phyloP scores from a whole-genome alignment of 2,888 invertebrate genomes.

The Drosophila nr. perissopoda region DNA sequence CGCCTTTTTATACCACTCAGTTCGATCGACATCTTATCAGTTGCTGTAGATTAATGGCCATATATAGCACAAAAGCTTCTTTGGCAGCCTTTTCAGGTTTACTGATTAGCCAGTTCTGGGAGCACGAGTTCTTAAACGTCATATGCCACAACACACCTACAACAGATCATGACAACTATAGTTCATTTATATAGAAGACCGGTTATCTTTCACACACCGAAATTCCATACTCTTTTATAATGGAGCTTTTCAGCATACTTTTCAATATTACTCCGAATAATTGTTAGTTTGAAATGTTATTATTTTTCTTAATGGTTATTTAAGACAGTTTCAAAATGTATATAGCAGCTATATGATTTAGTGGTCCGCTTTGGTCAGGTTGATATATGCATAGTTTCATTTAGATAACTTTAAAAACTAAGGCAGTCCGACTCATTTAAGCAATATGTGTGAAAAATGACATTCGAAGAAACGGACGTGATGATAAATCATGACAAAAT shows the following conservation, averaged over 20 bases:
- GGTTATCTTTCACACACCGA: background rate
- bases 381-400: background rate
- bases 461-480: background rate
- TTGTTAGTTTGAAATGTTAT: background rate
- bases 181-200: constrained; percentile 1
- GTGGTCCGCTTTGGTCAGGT: background rate
- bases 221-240: background rate
- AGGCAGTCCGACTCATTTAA: background rate
- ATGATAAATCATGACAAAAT: background rate
- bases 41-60: constrained; percentile 41
- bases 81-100: constrained; percentile 4
- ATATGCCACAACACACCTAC: background rate
- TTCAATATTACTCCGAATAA: background rate
- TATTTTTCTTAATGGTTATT: background rate
- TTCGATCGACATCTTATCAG: constrained; percentile 27
- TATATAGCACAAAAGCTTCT: constrained; percentile 27
- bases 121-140: background rate
- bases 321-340: background rate
- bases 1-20: constrained; percentile 54
- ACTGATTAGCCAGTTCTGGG: constrained; percentile 40
- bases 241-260: background rate
- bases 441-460: background rate
- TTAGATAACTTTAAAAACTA: background rate
- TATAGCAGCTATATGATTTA: background rate
- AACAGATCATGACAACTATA: background rate